Base-by-base conservation (phyloP, 2,888 invertebrate species). In the Drosophila yooni region DNA sequence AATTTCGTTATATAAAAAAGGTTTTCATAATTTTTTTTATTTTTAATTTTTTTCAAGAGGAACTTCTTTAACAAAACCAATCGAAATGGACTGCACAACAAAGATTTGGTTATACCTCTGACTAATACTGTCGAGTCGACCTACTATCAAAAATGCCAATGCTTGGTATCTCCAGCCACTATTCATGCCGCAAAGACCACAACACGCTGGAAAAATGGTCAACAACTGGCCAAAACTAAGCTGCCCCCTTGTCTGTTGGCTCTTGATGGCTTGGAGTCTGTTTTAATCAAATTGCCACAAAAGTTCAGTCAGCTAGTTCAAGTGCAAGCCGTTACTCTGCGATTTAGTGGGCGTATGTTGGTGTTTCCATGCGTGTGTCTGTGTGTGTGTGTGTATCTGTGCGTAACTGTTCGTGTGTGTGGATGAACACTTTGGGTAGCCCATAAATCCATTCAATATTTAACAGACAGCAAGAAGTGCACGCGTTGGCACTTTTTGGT, bases 221-320 rank as follows among this genome's bases (percentile, higher is more conserved):
- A 70, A 64, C 67, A 75, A 79, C 73, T 68, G 66, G 67, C 36
- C 62, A 65, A 71, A 70, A 67, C 76, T 72, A 70, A 68, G 74
- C 68, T 81, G 70, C 57, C 76, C 76, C 65, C 50, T 27, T 33
- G 38, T 25, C 56, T 52, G 40, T 25, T 43, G 61, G 54, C 52
- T 59, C 43, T 69, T 70, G 65, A 70, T 76, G 76, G 76, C 51
- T 51, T n/a, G 6, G 66, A 74, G 68, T 73, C 64, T 68, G 74
- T 79, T 88, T 88, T 88, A 90, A 87, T 90, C 88, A 90, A 88
- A 85, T 78, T 79, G 79, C 85, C 85, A 67, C 68, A 79, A 56
- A 73, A 74, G 71, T 81, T 78, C 51, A 50, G 51, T 74, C 53
- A 53, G 50, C 69, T 66, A 70, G 72, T 75, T 82, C 74, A 79